Base-by-base conservation (phyloP, 2,888 invertebrate species). In the Pollenia angustigena region DNA sequence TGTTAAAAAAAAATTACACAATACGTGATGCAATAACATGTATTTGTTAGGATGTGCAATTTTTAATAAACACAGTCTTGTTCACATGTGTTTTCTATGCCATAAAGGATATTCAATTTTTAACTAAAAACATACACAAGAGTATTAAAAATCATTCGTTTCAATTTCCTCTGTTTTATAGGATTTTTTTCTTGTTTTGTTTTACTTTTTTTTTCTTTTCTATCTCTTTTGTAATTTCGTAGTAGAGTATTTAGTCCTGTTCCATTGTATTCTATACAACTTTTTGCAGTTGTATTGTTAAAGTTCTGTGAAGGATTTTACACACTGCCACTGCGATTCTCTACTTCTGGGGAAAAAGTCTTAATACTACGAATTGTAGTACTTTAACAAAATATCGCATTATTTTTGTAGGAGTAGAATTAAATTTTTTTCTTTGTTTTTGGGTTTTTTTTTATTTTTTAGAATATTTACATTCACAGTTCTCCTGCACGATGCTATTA, bases 71-170 rank as follows among this genome's bases (percentile, higher is more conserved):
- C 14, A 11, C 52, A 12, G 16, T 56, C 44, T 23, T 23, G 2
- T 23, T 14, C 14, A 48, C 4, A 12, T n/a, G 14, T 60, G 16
- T 11, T 40, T 40, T 52, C 32, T 44, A n/a, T 23, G 18, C 16
- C 40, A 52, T 10, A 54, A 54, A 81, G 14, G 14, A 48, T 52
- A 14, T 50, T 69, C 16, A 52, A 44, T 42, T 60, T 60, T 68
- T 12, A 60, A 50, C 10, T 7, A 16, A 54, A 62, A 40, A 46
- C 4, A 52, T 4, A 50, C 83, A 66, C 64, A n/a, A 11, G 32
- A 66, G 78, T 83, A 78, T 78, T 66, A 16, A 58, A 83, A 58
- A 66, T 58, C 78, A 72, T 79, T 83, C 44, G 16, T 72, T 83
- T 83, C 48, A 64, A 78, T 83, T 83, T 83, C 78, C 78, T 71